phyloP scores from a whole-genome alignment of 2,113 vertebrate species.

The Cynoglossus semilaevis region DNA sequence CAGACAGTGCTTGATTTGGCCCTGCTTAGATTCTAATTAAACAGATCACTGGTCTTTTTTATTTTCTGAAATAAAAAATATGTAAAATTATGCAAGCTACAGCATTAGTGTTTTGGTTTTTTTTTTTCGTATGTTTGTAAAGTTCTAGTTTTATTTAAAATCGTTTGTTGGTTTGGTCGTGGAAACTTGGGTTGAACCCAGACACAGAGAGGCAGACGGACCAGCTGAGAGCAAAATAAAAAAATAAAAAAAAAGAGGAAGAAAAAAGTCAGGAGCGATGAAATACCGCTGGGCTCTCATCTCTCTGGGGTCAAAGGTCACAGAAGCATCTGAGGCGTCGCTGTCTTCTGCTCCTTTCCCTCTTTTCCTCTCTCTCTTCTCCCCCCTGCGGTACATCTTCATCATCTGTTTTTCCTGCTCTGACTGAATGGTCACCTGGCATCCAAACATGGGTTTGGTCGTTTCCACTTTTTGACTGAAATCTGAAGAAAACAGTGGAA shows the following conservation, averaged over 20 bases:
- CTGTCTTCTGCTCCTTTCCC: slow-evolving; percentile 85
- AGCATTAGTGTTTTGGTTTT: slow-evolving; percentile 1
- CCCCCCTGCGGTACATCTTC: slow-evolving; percentile 90
- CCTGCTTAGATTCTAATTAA: slow-evolving; percentile 81
- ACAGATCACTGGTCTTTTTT: slow-evolving; percentile 72
- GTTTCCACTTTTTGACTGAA: slow-evolving; percentile 76
- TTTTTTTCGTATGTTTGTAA: slow-evolving; percentile 7
- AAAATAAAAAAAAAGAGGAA: neutral
- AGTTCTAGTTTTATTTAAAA: slow-evolving; percentile 39
- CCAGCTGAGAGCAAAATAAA: slow-evolving; percentile 5
- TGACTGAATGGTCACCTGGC: slow-evolving; percentile 96
- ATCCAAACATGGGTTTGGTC: slow-evolving; percentile 84
- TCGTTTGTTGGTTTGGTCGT: slow-evolving; percentile 29
- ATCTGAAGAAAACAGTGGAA: slow-evolving; percentile 60
- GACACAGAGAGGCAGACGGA: slow-evolving; percentile 2
- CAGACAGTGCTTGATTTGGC: slow-evolving; percentile 63
- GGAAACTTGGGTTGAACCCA: slow-evolving; percentile 2
- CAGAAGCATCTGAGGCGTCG: slow-evolving; percentile 75
- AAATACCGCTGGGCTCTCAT: slow-evolving; percentile 87
- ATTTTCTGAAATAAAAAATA: slow-evolving; percentile 74
- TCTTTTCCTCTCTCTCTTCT: slow-evolving; percentile 86
- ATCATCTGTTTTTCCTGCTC: slow-evolving; percentile 93
- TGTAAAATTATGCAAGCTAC: slow-evolving; percentile 53
- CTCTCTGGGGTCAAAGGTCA: slow-evolving; percentile 89
- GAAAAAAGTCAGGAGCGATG: neutral